Percentiles rank a stretch among this genome's conserved stretches.
phyloP scores from a whole-genome alignment of 2,113 vertebrate species.

The Chaetops frenatus region DNA sequence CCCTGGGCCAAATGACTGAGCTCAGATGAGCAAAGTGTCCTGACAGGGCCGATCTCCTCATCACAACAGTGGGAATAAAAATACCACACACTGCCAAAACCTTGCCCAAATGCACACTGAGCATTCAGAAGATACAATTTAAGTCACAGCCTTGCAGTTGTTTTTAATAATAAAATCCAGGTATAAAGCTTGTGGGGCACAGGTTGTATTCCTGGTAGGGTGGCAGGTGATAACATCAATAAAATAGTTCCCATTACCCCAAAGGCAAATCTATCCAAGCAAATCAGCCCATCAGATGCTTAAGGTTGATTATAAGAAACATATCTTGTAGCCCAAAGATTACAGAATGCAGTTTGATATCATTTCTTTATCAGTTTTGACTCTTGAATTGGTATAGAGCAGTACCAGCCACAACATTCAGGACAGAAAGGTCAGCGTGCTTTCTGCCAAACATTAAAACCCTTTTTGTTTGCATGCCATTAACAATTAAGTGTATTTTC shows the following conservation, averaged over 20 bases:
- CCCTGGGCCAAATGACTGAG: neutral
- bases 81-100: neutral
- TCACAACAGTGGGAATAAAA: neutral
- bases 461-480: neutral
- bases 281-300: neutral
- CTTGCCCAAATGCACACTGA: neutral
- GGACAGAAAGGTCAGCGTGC: neutral
- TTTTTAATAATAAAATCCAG: neutral
- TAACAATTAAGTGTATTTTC: neutral
- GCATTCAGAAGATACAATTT: fast-evolving
- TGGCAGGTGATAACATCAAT: neutral
- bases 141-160: neutral
- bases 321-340: neutral
- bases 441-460: neutral
- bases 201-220: neutral
- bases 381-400: neutral
- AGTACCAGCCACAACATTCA: neutral
- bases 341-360: neutral
- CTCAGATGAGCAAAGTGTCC: neutral
- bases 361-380: neutral
- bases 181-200: neutral
- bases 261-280: neutral
- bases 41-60: neutral
- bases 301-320: neutral
- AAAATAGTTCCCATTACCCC: neutral